phyloP scores from a whole-genome alignment of 2,888 invertebrate species.

The Nomada ferruginata region DNA sequence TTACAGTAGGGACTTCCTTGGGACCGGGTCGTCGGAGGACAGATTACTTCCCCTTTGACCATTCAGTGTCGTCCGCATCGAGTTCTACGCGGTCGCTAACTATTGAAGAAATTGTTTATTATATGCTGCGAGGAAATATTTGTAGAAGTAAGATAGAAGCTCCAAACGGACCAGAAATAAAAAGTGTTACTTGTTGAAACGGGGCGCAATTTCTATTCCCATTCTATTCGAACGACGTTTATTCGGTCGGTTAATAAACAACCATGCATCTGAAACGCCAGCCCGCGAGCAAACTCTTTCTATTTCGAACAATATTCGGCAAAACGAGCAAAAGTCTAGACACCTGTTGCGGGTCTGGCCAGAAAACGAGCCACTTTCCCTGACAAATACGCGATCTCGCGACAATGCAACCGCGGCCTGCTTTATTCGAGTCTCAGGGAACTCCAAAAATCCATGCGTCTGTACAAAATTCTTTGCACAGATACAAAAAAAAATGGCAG shows the following conservation, averaged over 20 bases:
- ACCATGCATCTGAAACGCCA: neutral
- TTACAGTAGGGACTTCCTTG: too few relatives aligned
- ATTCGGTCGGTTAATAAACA: slow-evolving; percentile 21
- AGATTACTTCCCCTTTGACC: too few relatives aligned
- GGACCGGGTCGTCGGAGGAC: too few relatives aligned
- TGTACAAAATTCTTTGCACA: neutral
- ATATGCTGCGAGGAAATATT: too few relatives aligned
- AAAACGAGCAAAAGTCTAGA: slow-evolving; percentile 33
- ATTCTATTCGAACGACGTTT: neutral
- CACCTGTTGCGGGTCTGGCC: slow-evolving; percentile 32
- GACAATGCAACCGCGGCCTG: neutral
- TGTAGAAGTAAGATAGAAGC: neutral
- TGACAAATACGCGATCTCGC: neutral
- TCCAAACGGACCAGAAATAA: neutral
- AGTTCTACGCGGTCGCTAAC: too few relatives aligned
- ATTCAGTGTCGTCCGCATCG: too few relatives aligned
- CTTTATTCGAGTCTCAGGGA: too few relatives aligned
- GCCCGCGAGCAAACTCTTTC: slow-evolving; percentile 6
- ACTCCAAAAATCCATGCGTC: neutral
- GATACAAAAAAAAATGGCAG: neutral
- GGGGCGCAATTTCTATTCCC: neutral
- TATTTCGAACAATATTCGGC: slow-evolving; percentile 33
- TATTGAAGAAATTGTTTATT: too few relatives aligned
- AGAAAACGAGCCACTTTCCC: slow-evolving; percentile 27
- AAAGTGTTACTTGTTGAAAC: neutral